Base-by-base conservation (phyloP, 2,888 invertebrate species). In the Lithophane semibrunnea region DNA sequence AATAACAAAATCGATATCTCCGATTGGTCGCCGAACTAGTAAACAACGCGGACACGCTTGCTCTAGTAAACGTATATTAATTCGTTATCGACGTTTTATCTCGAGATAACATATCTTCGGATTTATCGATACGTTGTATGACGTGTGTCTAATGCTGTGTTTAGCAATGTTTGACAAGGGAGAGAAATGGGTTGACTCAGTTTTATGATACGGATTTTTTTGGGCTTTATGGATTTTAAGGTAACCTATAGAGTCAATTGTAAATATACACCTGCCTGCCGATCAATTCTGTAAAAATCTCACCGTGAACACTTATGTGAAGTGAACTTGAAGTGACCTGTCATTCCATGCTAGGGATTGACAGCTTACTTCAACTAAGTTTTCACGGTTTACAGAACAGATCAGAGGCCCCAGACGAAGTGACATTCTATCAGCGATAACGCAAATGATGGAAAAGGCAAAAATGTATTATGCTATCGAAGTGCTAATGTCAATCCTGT, bases 81-180 rank as follows among this genome's bases (percentile, higher is more conserved):
- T 90, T 88, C 79, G 82, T 80, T 91, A 92, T 92, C 92, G 66
- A 82, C 1, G 10, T 13, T 56, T 82, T 86, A 84, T 82, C 84
- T 73, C 21, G 21, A 73, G 88, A 86, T 88, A 83, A 67, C 70
- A 2, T 89, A 88, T 87, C 88, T 70, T 56, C n/a, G 44, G 76
- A 88, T 78, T 78, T 79, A 79, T 86, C 81, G 72, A 79, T 82
- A 61, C 37, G 42, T 61, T 79, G 61, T 68, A 72, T 83, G 79
- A 86, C 79, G 86, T 69, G 58, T 82, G 49, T 66, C 37, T 79
- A 67, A 69, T 83, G 66, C 29, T 29, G 58, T 68, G 86, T 74
- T 71, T 61, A 67, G 42, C 16, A 64, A 16, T 75, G 84, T 54
- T 42, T 37, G 65, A 66, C 65, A 66, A 70, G 21, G 47, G 13